Conservation (phyloP, 1,140 invertebrate species). For the Drosophila pandora region DNA sequence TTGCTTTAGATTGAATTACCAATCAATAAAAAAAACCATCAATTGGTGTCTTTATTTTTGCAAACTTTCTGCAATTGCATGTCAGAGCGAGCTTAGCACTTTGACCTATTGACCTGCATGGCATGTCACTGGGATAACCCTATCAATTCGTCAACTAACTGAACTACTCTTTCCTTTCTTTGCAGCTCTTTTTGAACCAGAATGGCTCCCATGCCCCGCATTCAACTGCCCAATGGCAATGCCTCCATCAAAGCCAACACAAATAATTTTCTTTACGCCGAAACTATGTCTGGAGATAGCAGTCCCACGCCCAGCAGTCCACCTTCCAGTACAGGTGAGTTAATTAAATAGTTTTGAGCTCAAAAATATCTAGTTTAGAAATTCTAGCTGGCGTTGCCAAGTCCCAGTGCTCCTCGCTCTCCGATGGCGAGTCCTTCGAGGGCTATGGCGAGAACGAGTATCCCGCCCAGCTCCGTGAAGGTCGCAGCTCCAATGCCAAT, state of each 20-base stretch:
- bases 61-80: conserved; percentile 42
- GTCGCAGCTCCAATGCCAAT: conserved; percentile 27
- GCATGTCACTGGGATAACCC: too few species aligned
- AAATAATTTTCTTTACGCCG: conserved; percentile 75
- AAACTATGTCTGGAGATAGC: conserved; percentile 75
- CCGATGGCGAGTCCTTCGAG: conserved; percentile 88
- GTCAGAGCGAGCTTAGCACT: conserved; percentile 32
- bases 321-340: conserved; percentile 76
- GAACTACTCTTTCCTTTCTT: conserved; percentile 2
- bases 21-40: conserved; percentile 18
- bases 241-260: conserved; percentile 63
- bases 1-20: neutral
- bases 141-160: conserved; percentile 3
- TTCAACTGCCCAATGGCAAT: conserved; percentile 62
- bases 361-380: neutral
- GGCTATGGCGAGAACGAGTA: conserved; percentile 86
- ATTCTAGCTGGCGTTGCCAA: conserved; percentile 73
- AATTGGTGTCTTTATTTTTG: conserved; percentile 4
- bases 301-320: conserved; percentile 81
- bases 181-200: conserved; percentile 30
- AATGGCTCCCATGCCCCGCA: conserved; percentile 81
- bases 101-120: conserved; percentile 69
- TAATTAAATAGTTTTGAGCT: neutral
- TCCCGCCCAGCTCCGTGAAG: conserved; percentile 40
- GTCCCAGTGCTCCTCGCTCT: conserved; percentile 86